Conservation (phyloP, 2,888 invertebrate species). For the Dryadula phaetusa region DNA sequence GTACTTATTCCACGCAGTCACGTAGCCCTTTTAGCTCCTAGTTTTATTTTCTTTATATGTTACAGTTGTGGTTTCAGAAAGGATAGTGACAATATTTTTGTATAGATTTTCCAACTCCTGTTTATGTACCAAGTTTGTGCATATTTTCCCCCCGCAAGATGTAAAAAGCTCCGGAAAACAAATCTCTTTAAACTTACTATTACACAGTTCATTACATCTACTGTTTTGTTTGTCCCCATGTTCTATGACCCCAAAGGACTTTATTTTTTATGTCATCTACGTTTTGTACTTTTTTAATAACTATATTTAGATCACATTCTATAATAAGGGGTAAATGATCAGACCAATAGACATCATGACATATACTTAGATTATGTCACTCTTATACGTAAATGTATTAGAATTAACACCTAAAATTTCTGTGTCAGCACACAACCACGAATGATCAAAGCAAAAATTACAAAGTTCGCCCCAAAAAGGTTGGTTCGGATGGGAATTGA, state of each 20-base stretch:
- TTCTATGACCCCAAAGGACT: constrained; percentile 25
- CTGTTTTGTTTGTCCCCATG: constrained; percentile 20
- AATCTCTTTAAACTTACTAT: constrained; percentile 10
- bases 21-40: neutral
- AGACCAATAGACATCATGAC: constrained; percentile 40
- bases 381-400: constrained; percentile 35
- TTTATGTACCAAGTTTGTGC: constrained; percentile 30
- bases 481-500: constrained; percentile 34
- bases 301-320: constrained; percentile 24
- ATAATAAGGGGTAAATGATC: constrained; percentile 43
- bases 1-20: constrained; percentile 35
- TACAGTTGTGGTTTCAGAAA: constrained; percentile 6
- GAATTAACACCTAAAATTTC: constrained; percentile 18
- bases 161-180: neutral
- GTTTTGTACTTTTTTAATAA: constrained; percentile 6
- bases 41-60: constrained; percentile 4
- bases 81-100: constrained; percentile 32
- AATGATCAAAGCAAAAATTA: constrained; percentile 38
- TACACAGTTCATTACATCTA: constrained; percentile 11
- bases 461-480: constrained; percentile 33
- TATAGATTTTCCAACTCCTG: constrained; percentile 39
- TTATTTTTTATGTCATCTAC: constrained; percentile 15
- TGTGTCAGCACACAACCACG: constrained; percentile 44
- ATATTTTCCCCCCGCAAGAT: constrained; percentile 11
- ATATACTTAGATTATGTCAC: constrained; percentile 29